A percentile compares a stretch with the other conserved stretches of the same genome.
These are phyloP conservation scores for Sander vitreus DNA, from an alignment of 2,113 vertebrate species.

Conservation along the genomic window DNA sequence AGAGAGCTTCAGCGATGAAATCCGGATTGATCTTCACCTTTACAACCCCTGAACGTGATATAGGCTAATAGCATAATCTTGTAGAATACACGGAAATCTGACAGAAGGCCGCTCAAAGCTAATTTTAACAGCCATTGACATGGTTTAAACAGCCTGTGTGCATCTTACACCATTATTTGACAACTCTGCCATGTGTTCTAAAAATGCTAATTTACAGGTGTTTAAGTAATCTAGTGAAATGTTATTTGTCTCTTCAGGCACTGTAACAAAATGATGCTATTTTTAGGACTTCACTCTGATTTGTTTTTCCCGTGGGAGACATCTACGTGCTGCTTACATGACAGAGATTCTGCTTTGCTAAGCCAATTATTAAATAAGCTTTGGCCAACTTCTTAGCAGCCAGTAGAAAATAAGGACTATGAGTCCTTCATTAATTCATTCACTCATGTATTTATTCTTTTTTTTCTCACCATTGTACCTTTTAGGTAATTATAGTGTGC, in stretches of 20 bases:
- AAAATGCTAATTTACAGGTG: conserved; percentile 86
- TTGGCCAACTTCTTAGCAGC: conserved; percentile 28
- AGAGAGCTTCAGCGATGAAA: conserved; percentile 22
- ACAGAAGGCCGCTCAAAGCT: conserved; percentile 41
- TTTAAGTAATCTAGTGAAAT: conserved; percentile 87
- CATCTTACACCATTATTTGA: conserved; percentile 59
- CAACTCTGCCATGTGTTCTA: conserved; percentile 79
- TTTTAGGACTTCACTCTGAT: conserved; percentile 80
- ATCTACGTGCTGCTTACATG: conserved; percentile 66
- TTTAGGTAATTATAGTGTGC: not conserved
- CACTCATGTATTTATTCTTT: conserved; percentile 30
- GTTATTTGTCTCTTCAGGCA: conserved; percentile 77
- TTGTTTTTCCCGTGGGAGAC: conserved; percentile 70
- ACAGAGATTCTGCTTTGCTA: conserved; percentile 44
- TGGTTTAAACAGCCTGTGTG: conserved; percentile 53
- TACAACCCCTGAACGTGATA: conserved; percentile 6
- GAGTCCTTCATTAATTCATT: conserved; percentile 33
- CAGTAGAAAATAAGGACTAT: conserved; percentile 6
- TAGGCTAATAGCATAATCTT: conserved; percentile 17
- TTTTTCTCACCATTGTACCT: conserved; percentile 11
- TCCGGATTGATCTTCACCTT: conserved; percentile 22
- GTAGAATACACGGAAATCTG: conserved; percentile 36
- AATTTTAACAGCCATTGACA: conserved; percentile 57
- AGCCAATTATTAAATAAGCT: conserved; percentile 46
- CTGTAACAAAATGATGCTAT: conserved; percentile 65